Conservation (phyloP, 2,797 vertebrate genomes). For the Melanotaenia nigrans region DNA sequence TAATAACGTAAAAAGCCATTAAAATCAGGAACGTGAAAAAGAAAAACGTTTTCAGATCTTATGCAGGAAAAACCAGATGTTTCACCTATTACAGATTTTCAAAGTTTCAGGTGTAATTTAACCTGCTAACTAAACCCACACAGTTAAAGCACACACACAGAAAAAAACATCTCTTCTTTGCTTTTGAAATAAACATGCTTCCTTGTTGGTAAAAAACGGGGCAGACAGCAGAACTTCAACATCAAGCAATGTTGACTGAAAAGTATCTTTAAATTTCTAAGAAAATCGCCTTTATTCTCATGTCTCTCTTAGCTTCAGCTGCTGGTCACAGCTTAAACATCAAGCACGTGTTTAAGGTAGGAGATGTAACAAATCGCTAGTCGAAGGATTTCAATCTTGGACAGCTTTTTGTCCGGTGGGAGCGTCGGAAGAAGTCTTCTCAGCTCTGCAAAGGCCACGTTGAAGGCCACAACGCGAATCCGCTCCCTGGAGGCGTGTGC, state of each 20-base stretch:
- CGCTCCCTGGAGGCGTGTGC: constrained; percentile 88
- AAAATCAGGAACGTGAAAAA: too few species aligned
- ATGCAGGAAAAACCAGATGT: not conserved
- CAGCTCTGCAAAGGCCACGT: constrained; percentile 87
- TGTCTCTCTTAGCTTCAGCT: not conserved
- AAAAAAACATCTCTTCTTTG: too few species aligned
- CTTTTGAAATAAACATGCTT: constrained; percentile 21
- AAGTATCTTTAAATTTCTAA: not conserved
- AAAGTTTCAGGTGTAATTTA: not conserved
- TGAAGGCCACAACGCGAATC: constrained; percentile 88
- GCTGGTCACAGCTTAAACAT: constrained; percentile 70
- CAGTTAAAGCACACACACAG: not conserved
- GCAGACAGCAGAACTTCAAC: constrained; percentile 19
- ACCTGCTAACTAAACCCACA: not conserved
- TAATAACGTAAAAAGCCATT: too few species aligned
- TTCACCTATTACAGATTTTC: not conserved
- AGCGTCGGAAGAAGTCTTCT: constrained; percentile 87
- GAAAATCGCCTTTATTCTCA: not conserved
- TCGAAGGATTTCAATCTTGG: constrained; percentile 90
- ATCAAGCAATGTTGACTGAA: not conserved
- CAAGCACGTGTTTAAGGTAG: constrained; percentile 88
- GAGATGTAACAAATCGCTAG: constrained; percentile 90
- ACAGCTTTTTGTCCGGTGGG: constrained; percentile 89
- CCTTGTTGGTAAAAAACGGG: constrained; percentile 66
- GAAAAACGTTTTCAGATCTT: too few species aligned